These are phyloP conservation scores for Phoenicopterus ruber DNA, from an alignment of 2,113 vertebrate species.

Conservation along the genomic window DNA sequence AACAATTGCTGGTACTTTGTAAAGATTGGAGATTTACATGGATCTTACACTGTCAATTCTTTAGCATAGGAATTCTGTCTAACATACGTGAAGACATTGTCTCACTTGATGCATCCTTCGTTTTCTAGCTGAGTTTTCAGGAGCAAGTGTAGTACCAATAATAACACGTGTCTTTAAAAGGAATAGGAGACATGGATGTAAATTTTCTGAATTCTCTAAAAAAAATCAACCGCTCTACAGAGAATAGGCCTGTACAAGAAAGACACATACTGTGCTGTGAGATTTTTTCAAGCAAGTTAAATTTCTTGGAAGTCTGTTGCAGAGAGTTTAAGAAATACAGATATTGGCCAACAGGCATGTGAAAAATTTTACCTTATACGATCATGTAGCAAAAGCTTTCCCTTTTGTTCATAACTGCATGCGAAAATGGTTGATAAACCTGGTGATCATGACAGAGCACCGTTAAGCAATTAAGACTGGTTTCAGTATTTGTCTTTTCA, in stretches of 20 bases:
- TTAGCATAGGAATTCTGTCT: background rate
- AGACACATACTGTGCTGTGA: background rate
- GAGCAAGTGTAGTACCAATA: background rate
- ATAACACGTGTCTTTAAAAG: background rate
- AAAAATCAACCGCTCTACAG: background rate
- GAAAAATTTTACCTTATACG: background rate
- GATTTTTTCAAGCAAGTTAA: background rate
- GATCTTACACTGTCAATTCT: background rate
- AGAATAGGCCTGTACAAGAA: background rate
- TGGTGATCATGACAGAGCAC: background rate
- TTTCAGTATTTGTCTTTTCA: background rate
- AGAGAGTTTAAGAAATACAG: background rate
- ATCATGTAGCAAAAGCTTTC: background rate
- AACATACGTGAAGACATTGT: background rate
- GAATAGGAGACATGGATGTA: background rate
- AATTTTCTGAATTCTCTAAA: background rate
- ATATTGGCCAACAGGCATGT: background rate
- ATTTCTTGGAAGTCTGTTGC: background rate
- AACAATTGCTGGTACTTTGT: background rate
- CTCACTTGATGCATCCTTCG: background rate
- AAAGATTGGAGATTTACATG: background rate
- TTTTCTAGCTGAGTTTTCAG: background rate
- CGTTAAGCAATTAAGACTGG: background rate
- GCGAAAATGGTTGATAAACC: background rate
- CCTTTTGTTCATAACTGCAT: background rate